Percentiles rank a stretch among this genome's conserved stretches.
These are phyloP conservation scores for Tamias sibiricus DNA, from an alignment of 2,113 vertebrate genomes.

Conservation along the genomic window DNA sequence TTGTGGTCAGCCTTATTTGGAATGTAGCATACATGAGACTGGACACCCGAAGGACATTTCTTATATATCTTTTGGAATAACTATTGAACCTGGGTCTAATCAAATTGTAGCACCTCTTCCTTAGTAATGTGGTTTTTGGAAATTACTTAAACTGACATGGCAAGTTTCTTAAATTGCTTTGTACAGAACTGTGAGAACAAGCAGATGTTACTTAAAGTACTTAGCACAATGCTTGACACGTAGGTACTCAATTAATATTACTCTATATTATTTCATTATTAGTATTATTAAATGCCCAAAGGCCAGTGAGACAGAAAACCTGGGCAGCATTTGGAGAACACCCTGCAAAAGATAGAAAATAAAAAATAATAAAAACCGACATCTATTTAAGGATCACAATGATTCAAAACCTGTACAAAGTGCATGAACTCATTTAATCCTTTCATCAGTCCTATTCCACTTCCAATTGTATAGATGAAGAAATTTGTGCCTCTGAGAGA, in stretches of 20 bases:
- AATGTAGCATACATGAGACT: background rate
- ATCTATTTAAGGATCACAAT: slow-evolving; percentile 6
- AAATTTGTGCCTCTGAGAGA: background rate
- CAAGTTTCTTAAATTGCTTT: background rate
- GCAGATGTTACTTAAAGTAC: background rate
- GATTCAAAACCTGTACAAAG: background rate
- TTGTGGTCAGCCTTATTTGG: background rate
- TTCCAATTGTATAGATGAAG: background rate
- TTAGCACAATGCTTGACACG: background rate
- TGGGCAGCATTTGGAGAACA: background rate
- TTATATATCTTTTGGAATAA: background rate
- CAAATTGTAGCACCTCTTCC: background rate
- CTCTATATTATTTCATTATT: background rate
- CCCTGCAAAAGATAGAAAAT: background rate
- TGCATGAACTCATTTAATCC: background rate
- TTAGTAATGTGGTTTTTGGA: background rate
- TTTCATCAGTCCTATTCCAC: background rate
- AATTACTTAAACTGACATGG: background rate
- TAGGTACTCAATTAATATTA: background rate
- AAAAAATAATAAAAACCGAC: background rate
- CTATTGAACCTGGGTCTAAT: background rate
- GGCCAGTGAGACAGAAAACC: background rate
- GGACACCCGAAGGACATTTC: background rate
- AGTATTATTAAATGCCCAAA: background rate
- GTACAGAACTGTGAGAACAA: background rate